These are phyloP conservation scores for Nomada lathburiana DNA, from an alignment of 2,888 invertebrate species.

Conservation along the genomic window DNA sequence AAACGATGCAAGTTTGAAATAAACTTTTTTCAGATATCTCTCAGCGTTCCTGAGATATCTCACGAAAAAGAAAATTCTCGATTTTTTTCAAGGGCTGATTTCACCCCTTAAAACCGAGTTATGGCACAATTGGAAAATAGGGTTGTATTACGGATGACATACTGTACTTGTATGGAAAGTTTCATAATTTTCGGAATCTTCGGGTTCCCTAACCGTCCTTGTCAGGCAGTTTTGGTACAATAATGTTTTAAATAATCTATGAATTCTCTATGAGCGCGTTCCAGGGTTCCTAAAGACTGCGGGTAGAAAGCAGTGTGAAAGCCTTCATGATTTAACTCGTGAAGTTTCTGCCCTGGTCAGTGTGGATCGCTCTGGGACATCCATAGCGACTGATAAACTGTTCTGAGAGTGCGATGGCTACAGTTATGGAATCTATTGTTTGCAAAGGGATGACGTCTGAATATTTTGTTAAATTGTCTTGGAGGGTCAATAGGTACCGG, in stretches of 20 bases:
- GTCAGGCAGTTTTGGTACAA: too few species aligned
- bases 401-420: neutral
- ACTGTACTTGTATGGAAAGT: too few species aligned
- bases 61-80: too few species aligned
- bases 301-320: neutral
- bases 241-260: neutral
- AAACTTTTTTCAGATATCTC: too few species aligned
- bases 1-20: too few species aligned
- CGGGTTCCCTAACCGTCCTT: too few species aligned
- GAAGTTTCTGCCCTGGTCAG: slow-evolving; percentile 14
- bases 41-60: too few species aligned
- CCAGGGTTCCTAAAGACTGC: neutral
- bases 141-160: too few species aligned
- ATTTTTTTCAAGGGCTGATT: too few species aligned
- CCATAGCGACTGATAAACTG: slow-evolving; percentile 21
- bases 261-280: neutral
- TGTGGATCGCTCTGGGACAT: neutral
- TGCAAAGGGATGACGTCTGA: neutral
- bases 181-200: too few species aligned
- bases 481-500: neutral
- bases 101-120: too few species aligned
- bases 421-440: neutral
- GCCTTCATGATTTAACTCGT: neutral
- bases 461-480: neutral
- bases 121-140: too few species aligned